Conservation (phyloP, 2,888 invertebrate species). For the Eupithecia pulchellata region DNA sequence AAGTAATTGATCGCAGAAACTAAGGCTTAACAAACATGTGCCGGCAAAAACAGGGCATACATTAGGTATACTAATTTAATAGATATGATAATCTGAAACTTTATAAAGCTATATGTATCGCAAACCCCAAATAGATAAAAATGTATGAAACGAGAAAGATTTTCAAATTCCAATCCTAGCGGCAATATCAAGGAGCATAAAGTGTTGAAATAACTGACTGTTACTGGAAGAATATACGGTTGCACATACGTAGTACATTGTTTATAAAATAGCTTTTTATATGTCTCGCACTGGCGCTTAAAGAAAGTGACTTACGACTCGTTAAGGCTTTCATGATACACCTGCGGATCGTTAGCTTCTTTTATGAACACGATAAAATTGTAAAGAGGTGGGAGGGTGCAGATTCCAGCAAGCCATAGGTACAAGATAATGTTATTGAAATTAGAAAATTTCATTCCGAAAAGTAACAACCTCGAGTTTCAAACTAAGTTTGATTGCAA, state of each 20-base stretch:
- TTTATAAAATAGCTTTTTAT: conserved; percentile 66
- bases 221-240: conserved; percentile 46
- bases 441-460: background rate
- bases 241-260: conserved; percentile 55
- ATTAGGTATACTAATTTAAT: background rate
- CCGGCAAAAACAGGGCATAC: background rate
- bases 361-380: conserved; percentile 39
- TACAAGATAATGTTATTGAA: conserved; percentile 7
- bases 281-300: conserved; percentile 54
- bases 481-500: background rate
- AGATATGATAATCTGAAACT: background rate
- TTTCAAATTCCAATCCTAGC: conserved; percentile 32
- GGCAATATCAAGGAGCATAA: conserved; percentile 62
- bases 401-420: background rate
- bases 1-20: background rate
- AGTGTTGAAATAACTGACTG: conserved; percentile 56
- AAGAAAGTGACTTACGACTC: conserved; percentile 61
- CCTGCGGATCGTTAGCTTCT: conserved; percentile 48
- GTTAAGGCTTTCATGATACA: conserved; percentile 62
- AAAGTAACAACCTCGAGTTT: background rate
- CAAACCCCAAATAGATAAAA: conserved; percentile 1
- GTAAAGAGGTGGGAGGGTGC: conserved; percentile 23
- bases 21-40: background rate
- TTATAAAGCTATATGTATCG: background rate
- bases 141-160: conserved; percentile 34